A percentile compares a stretch with the other conserved stretches of the same genome.
Conservation (phyloP, 2,888 invertebrate species). For the Ganaspis brasiliensis region DNA sequence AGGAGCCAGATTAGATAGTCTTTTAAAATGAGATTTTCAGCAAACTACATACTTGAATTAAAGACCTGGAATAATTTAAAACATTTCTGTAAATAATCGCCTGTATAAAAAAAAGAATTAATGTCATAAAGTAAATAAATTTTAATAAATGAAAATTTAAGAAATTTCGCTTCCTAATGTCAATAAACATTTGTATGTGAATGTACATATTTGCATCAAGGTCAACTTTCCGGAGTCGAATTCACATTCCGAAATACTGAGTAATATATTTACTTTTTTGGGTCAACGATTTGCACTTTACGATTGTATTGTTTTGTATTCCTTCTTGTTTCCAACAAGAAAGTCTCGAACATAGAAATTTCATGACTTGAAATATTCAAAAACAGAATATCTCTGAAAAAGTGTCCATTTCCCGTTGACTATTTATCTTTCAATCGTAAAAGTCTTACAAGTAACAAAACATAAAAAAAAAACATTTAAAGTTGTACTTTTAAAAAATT, state of each 20-base stretch:
- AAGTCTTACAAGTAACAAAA: background rate
- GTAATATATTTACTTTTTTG: slow-evolving; percentile 23
- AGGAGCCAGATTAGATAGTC: background rate
- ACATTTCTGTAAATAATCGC: no score
- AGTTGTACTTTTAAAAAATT: no score
- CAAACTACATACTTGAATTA: background rate
- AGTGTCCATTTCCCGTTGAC: background rate
- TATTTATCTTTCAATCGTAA: background rate
- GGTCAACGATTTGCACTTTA: slow-evolving; percentile 16
- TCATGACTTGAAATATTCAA: background rate
- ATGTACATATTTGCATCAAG: background rate
- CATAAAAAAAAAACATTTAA: no score
- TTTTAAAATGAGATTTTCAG: slow-evolving; percentile 3
- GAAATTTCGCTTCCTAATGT: slow-evolving; percentile 17
- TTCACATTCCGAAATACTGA: slow-evolving; percentile 9
- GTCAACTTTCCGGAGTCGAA: background rate
- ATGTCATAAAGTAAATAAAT: no score
- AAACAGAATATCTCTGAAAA: slow-evolving; percentile 1
- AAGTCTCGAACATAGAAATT: slow-evolving; percentile 9
- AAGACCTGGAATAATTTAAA: no score
- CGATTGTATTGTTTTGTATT: slow-evolving; percentile 32
- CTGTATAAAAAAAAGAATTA: no score
- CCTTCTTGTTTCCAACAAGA: background rate
- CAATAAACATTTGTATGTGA: background rate
- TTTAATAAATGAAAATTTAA: background rate